A percentile compares a stretch with the other conserved stretches of the same genome.
Evolutionary conservation across 35 echinoderm and acorn worm species (phyloP).

Genomic region (Ophioderma brevispina): DNA sequence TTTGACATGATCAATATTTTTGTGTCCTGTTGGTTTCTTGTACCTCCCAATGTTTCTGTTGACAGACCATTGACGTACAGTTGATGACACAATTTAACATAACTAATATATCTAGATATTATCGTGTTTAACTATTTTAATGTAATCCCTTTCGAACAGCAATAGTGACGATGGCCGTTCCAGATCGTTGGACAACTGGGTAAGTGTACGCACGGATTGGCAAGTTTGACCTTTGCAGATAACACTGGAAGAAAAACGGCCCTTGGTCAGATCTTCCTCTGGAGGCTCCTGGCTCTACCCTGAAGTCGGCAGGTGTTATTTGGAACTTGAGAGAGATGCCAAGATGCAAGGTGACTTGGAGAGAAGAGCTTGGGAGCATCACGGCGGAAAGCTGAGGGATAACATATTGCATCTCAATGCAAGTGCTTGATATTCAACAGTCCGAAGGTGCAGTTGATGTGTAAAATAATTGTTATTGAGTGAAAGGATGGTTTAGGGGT

Average conservation of each 20-base stretch:
- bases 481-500: too few species aligned
- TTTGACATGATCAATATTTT: too few species aligned
- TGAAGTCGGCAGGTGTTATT: constrained; percentile 91
- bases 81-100: too few species aligned
- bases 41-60: too few species aligned
- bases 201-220: constrained; percentile 89
- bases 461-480: neutral
- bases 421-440: constrained; percentile 95
- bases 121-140: too few species aligned
- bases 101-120: too few species aligned
- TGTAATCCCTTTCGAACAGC: constrained; percentile 15
- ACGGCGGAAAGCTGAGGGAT: constrained; percentile 85
- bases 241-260: constrained; percentile 88
- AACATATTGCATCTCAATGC: constrained; percentile 98
- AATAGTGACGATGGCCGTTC: constrained; percentile 88
- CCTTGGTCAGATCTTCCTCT: constrained; percentile 78
- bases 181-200: constrained; percentile 89
- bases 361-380: constrained; percentile 95
- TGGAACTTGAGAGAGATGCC: constrained; percentile 74
- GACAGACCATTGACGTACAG: too few species aligned
- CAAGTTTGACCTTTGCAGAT: constrained; percentile 78
- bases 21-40: too few species aligned
- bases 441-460: constrained; percentile 93
- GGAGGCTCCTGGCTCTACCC: constrained; percentile 96
- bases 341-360: constrained; percentile 78